These are phyloP conservation scores for Pseudococcus longispinus DNA, from an alignment of 2,888 invertebrate genomes.

Conservation along the genomic window DNA sequence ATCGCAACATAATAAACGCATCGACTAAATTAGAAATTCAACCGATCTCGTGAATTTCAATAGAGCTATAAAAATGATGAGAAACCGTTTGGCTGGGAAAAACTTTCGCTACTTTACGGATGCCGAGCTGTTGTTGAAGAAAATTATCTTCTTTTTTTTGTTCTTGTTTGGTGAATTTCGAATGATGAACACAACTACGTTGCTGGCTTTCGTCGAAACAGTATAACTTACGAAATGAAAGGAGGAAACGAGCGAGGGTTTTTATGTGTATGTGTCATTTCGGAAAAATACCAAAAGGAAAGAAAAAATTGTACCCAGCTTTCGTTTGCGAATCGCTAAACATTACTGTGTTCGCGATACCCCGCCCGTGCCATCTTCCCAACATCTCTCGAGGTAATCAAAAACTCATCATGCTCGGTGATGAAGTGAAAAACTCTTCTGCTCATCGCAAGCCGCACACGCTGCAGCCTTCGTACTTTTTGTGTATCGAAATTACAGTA, in stretches of 20 bases:
- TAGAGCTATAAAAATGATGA: neutral
- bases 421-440: neutral
- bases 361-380: neutral
- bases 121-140: neutral
- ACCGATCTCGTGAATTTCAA: neutral
- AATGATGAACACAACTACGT: neutral
- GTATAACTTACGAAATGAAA: neutral
- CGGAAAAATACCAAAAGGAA: neutral
- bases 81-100: neutral
- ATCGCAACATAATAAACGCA: constrained; percentile 9
- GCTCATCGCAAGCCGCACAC: neutral
- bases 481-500: neutral
- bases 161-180: neutral
- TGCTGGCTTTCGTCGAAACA: neutral
- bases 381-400: constrained; percentile 2
- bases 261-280: neutral
- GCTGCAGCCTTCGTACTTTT: neutral
- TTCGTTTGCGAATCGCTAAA: neutral
- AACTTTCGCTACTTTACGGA: neutral
- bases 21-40: constrained; percentile 7
- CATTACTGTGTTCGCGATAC: neutral
- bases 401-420: constrained; percentile 7
- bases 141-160: neutral
- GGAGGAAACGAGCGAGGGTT: neutral
- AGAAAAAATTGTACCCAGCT: neutral